A percentile compares a stretch with the other conserved stretches of the same genome.
Conservation (phyloP, 2,888 invertebrate genomes). For the Drosophila meridionalis region DNA sequence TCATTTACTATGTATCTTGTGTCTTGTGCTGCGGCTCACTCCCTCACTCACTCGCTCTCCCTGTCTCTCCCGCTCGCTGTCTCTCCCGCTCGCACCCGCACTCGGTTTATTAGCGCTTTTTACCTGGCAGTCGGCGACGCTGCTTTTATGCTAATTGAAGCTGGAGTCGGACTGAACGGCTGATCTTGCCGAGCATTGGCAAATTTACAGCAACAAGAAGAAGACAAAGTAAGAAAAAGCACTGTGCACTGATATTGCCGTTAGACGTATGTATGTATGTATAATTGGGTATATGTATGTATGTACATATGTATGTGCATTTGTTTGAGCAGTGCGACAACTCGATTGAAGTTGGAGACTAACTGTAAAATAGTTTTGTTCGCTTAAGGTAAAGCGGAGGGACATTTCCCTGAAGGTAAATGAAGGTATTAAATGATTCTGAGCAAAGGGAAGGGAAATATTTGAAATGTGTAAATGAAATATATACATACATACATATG, state of each 20-base stretch:
- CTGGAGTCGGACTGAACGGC: conserved; percentile 15
- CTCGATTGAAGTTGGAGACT: not conserved
- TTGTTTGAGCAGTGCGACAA: too few relatives aligned
- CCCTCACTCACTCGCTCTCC: not conserved
- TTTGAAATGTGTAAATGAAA: not conserved
- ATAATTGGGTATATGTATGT: too few relatives aligned
- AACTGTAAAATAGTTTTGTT: not conserved
- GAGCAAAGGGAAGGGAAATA: not conserved
- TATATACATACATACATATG: not conserved
- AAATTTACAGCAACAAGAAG: not conserved
- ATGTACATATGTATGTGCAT: not conserved
- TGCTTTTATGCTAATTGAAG: conserved; percentile 6
- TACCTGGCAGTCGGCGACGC: conserved; percentile 34
- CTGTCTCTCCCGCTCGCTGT: not conserved
- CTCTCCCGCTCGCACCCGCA: not conserved
- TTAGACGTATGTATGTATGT: not conserved
- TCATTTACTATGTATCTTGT: conserved; percentile 74
- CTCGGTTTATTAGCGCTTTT: conserved; percentile 50
- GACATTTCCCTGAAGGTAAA: not conserved
- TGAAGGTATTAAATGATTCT: not conserved
- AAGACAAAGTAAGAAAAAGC: not conserved
- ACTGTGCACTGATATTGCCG: conserved; percentile 5
- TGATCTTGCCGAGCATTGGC: conserved; percentile 2
- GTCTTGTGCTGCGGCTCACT: conserved; percentile 18
- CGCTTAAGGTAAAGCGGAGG: not conserved